These are phyloP conservation scores for Neodontobutis hainanensis DNA, from an alignment of 2,113 vertebrate genomes.

Conservation along the genomic window DNA sequence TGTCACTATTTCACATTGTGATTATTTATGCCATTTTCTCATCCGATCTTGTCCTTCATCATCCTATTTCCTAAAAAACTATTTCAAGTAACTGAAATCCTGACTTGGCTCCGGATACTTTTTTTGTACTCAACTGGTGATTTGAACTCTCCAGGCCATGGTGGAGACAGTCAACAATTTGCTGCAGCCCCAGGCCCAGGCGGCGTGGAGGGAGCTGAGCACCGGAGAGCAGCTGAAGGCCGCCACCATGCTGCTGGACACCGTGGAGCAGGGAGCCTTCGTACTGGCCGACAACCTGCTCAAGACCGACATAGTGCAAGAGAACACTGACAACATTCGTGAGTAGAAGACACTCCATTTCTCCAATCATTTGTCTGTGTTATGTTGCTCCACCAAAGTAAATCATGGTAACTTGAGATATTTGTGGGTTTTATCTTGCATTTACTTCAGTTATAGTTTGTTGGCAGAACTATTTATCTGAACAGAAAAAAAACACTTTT, in stretches of 20 bases:
- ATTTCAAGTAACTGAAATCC: slow-evolving; percentile 29
- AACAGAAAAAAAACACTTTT: too few relatives aligned
- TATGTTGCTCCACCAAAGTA: too few relatives aligned
- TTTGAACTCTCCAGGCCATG: slow-evolving; percentile 87
- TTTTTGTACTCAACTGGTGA: slow-evolving; percentile 41
- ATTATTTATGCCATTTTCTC: too few relatives aligned
- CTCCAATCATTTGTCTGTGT: background rate
- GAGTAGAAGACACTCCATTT: slow-evolving; percentile 68
- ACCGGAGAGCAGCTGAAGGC: slow-evolving; percentile 89
- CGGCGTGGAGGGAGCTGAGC: slow-evolving; percentile 90
- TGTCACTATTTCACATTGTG: too few relatives aligned
- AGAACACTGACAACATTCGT: slow-evolving; percentile 97
- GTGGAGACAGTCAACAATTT: slow-evolving; percentile 98
- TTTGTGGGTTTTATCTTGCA: background rate
- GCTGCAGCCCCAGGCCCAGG: slow-evolving; percentile 90
- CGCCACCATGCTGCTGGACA: slow-evolving; percentile 95
- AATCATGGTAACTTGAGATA: too few relatives aligned
- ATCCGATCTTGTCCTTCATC: slow-evolving; percentile 25
- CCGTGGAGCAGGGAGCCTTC: slow-evolving; percentile 96
- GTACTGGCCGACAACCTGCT: slow-evolving; percentile 97
- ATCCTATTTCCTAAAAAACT: slow-evolving; percentile 38
- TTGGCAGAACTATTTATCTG: too few relatives aligned
- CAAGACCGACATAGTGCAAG: slow-evolving; percentile 96
- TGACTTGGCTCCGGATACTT: slow-evolving; percentile 13
- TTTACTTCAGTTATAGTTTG: background rate